Evolutionary conservation across 2,888 invertebrate genomes (phyloP), one percentile per base, ranked within the genome.

Genomic region (Cremastinae sp.): DNA sequence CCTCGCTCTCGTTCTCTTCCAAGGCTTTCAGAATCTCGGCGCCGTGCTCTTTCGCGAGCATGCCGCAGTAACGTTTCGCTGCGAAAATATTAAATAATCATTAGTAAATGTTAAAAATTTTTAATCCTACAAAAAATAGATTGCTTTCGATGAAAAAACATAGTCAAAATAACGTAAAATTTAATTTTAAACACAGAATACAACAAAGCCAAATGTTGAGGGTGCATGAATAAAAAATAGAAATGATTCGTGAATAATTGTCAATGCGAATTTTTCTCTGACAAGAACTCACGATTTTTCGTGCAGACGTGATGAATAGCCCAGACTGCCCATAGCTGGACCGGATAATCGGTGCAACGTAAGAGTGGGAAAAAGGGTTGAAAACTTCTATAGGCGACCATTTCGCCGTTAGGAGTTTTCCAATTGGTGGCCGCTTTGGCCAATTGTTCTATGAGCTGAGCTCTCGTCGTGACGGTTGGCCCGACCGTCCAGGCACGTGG

Each of bases 311-410:
- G 95, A 85, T 94, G 93, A 80, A 95, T 93, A 0, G 95, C 95
- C 95, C 95, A 95, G 2, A 94, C 92, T 9, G 95, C 95, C 95
- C 95, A 95, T 68, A 95, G 88, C 84, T 94, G 94, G 35, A 94
- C 94, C 68, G 93, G 92, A 82, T 92, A 92, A 75, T 92, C 91
- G 49, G 91, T 90, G 70, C 91, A 91, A 47, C 90, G 87, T 74
- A 95, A 88, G 59, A 95, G 89, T 0, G 94, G 93, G 78, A 94
- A 93, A 88, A 95, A 95, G 18, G 95, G 95, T 80, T 91, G 91
- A 88, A 95, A 93, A 79, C 94, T 94, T 82, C 94, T 91, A 87
- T 92, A 93, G 10, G 95, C 94, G 47, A 95, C 95, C 95, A 95
- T 95, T 86, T 95, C 95, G 64, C 92, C 92, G 71, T 93, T 93